Conservation (phyloP, 2,113 vertebrate species). For the Petrocephalus zakoni region DNA sequence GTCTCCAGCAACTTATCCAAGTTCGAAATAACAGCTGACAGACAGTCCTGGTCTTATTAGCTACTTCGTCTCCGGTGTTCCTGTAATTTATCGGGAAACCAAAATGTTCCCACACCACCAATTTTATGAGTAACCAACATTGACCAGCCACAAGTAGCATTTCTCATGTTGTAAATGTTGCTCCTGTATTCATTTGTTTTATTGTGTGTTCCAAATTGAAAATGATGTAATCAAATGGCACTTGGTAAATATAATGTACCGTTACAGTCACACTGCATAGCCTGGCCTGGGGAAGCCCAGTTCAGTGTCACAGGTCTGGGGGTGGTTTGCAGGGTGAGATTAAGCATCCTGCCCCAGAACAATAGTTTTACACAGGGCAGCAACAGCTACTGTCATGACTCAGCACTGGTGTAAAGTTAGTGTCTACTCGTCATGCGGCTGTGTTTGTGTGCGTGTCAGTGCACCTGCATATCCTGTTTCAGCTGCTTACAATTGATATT, state of each 20-base stretch:
- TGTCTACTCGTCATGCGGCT: constrained; percentile 26
- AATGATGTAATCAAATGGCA: neutral
- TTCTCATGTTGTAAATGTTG: neutral
- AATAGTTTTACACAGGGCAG: constrained; percentile 43
- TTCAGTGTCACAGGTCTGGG: neutral
- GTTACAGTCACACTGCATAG: neutral
- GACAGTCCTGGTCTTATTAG: too few relatives aligned
- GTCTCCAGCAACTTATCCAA: too few relatives aligned
- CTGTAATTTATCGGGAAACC: neutral
- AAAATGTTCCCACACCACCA: neutral
- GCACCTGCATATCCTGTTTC: neutral
- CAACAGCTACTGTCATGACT: constrained; percentile 42
- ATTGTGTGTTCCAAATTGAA: neutral
- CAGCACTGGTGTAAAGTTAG: constrained; percentile 42
- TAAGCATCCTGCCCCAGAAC: constrained; percentile 27
- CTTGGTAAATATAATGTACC: neutral
- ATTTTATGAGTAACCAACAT: neutral
- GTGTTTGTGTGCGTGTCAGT: constrained; percentile 13
- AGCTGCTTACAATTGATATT: neutral
- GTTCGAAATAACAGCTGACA: too few relatives aligned
- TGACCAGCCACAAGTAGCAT: neutral
- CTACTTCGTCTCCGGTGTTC: too few relatives aligned
- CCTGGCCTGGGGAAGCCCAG: neutral
- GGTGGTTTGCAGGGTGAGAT: constrained; percentile 3
- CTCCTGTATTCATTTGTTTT: neutral